These are phyloP conservation scores for Austrolebias charrua DNA, from an alignment of 2,797 vertebrate genomes.

Conservation along the genomic window DNA sequence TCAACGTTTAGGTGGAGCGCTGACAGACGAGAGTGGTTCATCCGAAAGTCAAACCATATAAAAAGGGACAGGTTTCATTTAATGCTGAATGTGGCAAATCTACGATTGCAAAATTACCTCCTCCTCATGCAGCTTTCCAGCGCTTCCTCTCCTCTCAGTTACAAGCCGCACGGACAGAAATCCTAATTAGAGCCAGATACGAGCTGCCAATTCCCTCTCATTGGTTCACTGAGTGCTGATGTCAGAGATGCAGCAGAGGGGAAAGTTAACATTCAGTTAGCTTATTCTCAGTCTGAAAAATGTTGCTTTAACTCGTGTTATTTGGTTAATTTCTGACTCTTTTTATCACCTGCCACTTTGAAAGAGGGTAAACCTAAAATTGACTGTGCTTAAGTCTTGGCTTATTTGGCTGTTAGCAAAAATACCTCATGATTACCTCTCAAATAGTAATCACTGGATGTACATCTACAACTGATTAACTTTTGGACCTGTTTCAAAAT, in stretches of 20 bases:
- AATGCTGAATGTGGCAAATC: constrained; percentile 15
- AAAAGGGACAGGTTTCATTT: constrained; percentile 27
- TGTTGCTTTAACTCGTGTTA: constrained; percentile 40
- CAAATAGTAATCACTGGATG: too few species aligned
- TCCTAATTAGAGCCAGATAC: constrained; percentile 74
- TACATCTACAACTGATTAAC: too few species aligned
- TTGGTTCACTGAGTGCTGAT: constrained; percentile 67
- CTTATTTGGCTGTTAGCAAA: too few species aligned
- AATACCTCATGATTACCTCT: too few species aligned
- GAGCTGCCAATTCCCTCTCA: constrained; percentile 65
- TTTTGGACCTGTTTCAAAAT: too few species aligned
- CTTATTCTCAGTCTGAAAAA: constrained; percentile 16
- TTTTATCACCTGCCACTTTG: too few species aligned
- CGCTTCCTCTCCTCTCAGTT: constrained; percentile 29
- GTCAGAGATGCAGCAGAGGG: constrained; percentile 66
- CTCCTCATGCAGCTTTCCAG: constrained; percentile 4
- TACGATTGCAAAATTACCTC: constrained; percentile 35
- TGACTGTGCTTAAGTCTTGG: too few species aligned
- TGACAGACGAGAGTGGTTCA: constrained; percentile 1
- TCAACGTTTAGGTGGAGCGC: background rate
- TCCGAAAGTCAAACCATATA: background rate
- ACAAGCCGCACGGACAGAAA: constrained; percentile 50
- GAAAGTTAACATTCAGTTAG: constrained; percentile 55
- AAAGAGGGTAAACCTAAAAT: too few species aligned
- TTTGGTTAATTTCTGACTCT: constrained; percentile 22